Conservation (phyloP, 2,888 invertebrate species). For the Tuberolachnus salignus region DNA sequence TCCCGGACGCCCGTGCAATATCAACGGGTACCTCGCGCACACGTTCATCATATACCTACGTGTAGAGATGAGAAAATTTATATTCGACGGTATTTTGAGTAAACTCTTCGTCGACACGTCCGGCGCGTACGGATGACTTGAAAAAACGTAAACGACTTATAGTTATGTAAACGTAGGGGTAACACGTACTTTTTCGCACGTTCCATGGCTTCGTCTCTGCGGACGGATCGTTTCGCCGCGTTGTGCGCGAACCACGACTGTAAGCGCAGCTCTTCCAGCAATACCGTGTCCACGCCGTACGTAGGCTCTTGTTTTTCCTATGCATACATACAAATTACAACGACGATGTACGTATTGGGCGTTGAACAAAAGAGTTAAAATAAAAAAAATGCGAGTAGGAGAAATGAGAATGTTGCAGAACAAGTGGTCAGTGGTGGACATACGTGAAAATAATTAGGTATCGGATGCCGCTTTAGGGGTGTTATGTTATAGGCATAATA, state of each 20-base stretch:
- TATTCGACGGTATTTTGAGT: neutral
- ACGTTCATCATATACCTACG: conserved; percentile 70
- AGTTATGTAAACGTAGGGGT: neutral
- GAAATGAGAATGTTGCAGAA: no score
- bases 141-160: neutral
- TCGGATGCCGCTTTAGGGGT: no score
- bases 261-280: conserved; percentile 74
- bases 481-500: no score
- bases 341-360: no score
- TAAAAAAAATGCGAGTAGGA: no score
- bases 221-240: conserved; percentile 73
- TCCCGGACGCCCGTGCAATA: conserved; percentile 79
- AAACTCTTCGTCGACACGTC: neutral
- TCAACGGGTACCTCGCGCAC: conserved; percentile 67
- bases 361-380: no score
- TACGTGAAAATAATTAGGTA: no score
- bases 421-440: no score
- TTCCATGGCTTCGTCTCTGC: conserved; percentile 72
- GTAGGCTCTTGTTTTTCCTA: conserved; percentile 52
- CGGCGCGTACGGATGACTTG: no score
- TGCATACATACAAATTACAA: neutral
- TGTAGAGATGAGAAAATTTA: conserved; percentile 49
- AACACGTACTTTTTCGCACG: conserved; percentile 71
- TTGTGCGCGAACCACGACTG: conserved; percentile 76
- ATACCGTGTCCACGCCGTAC: conserved; percentile 56